These are phyloP conservation scores for Cherax quadricarinatus DNA, from an alignment of 1,140 invertebrate species.

Conservation along the genomic window DNA sequence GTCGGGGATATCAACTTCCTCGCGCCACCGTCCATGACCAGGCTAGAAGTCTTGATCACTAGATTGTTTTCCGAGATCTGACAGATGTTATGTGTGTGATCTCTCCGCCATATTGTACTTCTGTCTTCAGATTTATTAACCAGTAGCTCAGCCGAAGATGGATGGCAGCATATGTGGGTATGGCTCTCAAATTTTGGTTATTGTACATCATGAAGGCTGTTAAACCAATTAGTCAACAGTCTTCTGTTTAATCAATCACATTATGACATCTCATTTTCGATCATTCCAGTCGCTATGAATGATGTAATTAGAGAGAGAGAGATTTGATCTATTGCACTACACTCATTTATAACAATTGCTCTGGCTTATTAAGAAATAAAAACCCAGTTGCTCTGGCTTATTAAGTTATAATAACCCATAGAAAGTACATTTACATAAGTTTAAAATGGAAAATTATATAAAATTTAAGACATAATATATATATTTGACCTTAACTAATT, in stretches of 20 bases:
- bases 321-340: background rate
- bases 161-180: no score
- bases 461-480: background rate
- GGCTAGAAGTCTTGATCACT: no score
- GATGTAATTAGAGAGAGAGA: background rate
- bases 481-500: background rate
- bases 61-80: no score
- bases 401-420: background rate
- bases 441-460: background rate
- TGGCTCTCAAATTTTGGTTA: background rate
- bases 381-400: background rate
- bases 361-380: background rate
- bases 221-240: background rate
- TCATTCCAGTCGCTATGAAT: background rate
- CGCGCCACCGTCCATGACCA: no score
- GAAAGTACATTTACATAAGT: slow-evolving; percentile 1
- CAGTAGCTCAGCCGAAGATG: no score
- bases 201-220: background rate
- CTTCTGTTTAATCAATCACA: background rate
- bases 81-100: no score
- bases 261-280: background rate
- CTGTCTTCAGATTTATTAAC: no score
- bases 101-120: no score
- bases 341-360: background rate
- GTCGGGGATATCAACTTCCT: no score